Conservation (phyloP, 2,113 vertebrate genomes). For the Clarias gariepinus region DNA sequence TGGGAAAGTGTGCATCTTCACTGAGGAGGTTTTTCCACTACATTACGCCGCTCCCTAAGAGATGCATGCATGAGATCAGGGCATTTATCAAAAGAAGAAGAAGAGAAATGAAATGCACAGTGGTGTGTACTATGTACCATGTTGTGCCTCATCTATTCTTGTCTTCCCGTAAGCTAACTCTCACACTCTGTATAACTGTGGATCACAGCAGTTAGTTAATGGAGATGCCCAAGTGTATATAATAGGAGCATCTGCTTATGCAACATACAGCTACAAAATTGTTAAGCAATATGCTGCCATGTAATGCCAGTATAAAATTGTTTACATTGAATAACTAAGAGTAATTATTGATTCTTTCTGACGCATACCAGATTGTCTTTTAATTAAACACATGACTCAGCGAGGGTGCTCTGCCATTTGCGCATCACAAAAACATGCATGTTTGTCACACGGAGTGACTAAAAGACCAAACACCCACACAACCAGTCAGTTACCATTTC, state of each 20-base stretch:
- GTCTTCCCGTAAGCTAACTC: conserved; percentile 12
- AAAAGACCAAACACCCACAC: conserved; percentile 8
- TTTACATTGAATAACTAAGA: conserved; percentile 13
- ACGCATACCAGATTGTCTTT: conserved; percentile 33
- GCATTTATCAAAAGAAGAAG: conserved; percentile 49
- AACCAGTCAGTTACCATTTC: background rate
- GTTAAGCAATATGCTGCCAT: conserved; percentile 6
- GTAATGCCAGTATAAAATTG: conserved; percentile 13
- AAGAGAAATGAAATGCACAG: conserved; percentile 43
- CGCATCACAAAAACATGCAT: conserved; percentile 6
- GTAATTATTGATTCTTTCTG: conserved; percentile 17
- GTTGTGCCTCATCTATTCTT: conserved; percentile 33
- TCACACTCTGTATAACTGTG: background rate
- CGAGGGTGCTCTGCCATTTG: background rate
- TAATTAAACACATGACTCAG: conserved; percentile 39
- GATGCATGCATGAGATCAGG: conserved; percentile 48
- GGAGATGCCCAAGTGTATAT: conserved; percentile 14
- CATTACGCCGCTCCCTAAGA: conserved; percentile 65
- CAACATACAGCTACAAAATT: background rate
- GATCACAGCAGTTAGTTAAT: conserved; percentile 36
- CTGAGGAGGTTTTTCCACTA: conserved; percentile 70
- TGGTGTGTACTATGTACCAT: conserved; percentile 31
- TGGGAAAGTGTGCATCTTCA: conserved; percentile 57
- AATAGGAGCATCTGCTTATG: background rate
- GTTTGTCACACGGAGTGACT: conserved; percentile 32